A percentile compares a stretch with the other conserved stretches of the same genome.
phyloP scores from a whole-genome alignment of 2,797 vertebrate species.

The Lerista edwardsae region DNA sequence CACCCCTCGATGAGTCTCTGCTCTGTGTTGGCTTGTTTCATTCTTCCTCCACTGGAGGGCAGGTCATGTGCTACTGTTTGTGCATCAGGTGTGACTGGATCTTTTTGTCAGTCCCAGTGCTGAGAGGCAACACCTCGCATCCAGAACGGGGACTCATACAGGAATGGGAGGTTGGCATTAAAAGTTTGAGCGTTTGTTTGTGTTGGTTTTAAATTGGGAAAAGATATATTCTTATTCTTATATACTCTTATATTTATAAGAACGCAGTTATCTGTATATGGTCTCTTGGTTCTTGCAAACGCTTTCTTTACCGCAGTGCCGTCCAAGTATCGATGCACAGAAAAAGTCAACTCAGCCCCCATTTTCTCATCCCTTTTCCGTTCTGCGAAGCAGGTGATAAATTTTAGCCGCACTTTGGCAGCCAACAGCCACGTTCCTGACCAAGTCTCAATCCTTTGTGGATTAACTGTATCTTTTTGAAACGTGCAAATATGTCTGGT shows the following conservation, averaged over 20 bases:
- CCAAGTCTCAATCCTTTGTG: background rate
- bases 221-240: too few species aligned
- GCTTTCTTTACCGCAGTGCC: background rate
- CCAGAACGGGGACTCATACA: background rate
- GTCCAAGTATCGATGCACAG: background rate
- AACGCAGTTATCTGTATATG: too few species aligned
- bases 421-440: background rate
- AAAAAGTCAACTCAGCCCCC: too few species aligned
- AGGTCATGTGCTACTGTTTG: background rate
- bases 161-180: too few species aligned
- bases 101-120: background rate
- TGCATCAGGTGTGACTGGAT: too few species aligned
- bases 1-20: background rate
- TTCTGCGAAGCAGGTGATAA: background rate
- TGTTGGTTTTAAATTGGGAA: too few species aligned
- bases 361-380: background rate
- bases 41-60: background rate
- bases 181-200: too few species aligned
- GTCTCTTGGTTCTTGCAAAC: background rate
- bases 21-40: background rate
- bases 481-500: background rate
- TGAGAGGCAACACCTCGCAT: background rate
- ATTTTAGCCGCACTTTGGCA: background rate
- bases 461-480: slow-evolving; percentile 15
- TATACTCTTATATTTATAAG: too few species aligned